phyloP scores from a whole-genome alignment of 2,113 vertebrate genomes.

The Manacus vitellinus region DNA sequence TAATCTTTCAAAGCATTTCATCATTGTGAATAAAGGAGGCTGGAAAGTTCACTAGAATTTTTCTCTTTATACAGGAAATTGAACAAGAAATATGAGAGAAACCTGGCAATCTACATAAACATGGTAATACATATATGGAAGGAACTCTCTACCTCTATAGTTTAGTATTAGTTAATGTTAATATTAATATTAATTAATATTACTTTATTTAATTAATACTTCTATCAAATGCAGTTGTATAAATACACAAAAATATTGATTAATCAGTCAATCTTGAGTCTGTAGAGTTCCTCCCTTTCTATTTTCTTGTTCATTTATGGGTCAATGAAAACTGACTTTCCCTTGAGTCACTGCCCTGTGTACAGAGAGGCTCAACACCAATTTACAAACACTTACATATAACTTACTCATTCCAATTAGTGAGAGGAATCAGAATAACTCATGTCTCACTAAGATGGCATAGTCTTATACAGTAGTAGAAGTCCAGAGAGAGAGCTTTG shows the following conservation, averaged over 20 bases:
- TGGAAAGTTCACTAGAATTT: not conserved
- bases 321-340: not conserved
- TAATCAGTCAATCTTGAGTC: not conserved
- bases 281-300: not conserved
- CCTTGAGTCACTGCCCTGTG: not conserved
- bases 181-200: not conserved
- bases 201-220: not conserved
- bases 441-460: not conserved
- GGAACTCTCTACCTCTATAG: not conserved
- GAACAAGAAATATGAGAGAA: not conserved
- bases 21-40: not conserved
- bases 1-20: not conserved
- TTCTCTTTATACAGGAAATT: not conserved
- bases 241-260: not conserved
- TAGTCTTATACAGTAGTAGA: not conserved
- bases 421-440: not conserved
- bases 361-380: not conserved
- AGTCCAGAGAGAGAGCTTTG: not conserved
- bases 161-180: not conserved
- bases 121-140: not conserved
- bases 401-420: not conserved
- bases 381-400: not conserved
- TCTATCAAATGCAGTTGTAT: not conserved
- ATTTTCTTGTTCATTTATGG: not conserved
- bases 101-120: not conserved